Conservation (phyloP, 2,113 vertebrate species). For the Muntiacus muntjak region DNA sequence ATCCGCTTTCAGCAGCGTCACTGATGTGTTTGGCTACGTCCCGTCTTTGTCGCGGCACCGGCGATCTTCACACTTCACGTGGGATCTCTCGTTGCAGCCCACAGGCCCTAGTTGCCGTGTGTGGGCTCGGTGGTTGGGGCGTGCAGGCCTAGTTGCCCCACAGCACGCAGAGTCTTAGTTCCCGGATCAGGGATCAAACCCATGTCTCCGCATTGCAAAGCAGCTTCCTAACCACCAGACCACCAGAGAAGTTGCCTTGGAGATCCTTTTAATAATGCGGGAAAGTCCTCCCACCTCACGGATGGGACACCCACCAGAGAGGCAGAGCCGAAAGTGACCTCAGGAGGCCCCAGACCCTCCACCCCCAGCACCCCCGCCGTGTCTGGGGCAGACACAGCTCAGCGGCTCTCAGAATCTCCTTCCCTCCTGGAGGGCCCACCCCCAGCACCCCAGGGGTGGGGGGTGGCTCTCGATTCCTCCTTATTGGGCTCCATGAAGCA, state of each 20-base stretch:
- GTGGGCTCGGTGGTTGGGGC: background rate
- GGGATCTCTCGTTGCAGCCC: background rate
- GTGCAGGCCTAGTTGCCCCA: background rate
- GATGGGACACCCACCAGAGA: background rate
- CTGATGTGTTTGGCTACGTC: background rate
- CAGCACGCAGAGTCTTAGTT: background rate
- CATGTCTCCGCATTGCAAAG: background rate
- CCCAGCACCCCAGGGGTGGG: background rate
- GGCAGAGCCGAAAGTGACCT: background rate
- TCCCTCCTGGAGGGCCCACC: background rate
- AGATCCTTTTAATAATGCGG: background rate
- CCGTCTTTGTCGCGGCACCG: fast-evolving
- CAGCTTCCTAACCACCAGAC: background rate
- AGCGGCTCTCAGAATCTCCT: background rate
- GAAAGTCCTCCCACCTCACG: background rate
- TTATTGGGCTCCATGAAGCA: background rate
- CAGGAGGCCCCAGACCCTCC: background rate
- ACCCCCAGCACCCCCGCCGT: background rate
- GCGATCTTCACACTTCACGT: fast-evolving
- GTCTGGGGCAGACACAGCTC: background rate
- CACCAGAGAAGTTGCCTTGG: background rate
- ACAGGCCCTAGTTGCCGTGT: background rate
- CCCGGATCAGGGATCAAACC: background rate
- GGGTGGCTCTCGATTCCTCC: background rate
- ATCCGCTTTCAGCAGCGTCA: background rate